Conservation (phyloP, 2,113 vertebrate species). For the Triplophysa tibetana region DNA sequence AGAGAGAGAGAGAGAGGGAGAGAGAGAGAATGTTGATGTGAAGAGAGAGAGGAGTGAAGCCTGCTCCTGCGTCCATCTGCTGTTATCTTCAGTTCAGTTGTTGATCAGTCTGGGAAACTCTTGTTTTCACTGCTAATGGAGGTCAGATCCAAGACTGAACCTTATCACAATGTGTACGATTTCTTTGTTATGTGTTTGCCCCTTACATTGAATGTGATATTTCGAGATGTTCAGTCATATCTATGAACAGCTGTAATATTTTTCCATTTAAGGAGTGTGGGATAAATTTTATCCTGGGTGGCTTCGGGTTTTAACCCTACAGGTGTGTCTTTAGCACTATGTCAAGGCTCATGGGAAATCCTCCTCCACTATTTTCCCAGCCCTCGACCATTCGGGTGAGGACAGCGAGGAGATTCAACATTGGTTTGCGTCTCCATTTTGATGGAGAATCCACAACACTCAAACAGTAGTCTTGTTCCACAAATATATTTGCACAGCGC, state of each 20-base stretch:
- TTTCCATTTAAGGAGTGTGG: conserved; percentile 11
- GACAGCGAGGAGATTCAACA: neutral
- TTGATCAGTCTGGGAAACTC: conserved; percentile 69
- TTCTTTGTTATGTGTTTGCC: conserved; percentile 33
- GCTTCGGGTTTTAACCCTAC: conserved; percentile 53
- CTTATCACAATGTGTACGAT: neutral
- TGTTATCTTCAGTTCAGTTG: conserved; percentile 62
- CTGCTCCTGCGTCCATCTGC: conserved; percentile 67
- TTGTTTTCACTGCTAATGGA: conserved; percentile 71
- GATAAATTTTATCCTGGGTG: conserved; percentile 27
- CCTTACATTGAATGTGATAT: neutral
- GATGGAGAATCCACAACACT: neutral
- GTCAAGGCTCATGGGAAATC: conserved; percentile 69
- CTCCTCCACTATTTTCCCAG: conserved; percentile 68
- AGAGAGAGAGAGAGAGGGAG: neutral
- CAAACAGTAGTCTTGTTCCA: too few species aligned
- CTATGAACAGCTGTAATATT: conserved; percentile 11
- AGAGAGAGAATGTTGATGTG: conserved; percentile 42
- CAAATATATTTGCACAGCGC: too few species aligned
- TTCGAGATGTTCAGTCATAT: neutral
- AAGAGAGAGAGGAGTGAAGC: conserved; percentile 54
- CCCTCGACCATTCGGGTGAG: conserved; percentile 15
- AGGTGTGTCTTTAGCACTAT: conserved; percentile 67
- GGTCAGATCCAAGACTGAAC: conserved; percentile 59
- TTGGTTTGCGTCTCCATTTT: neutral